phyloP scores from a whole-genome alignment of 2,113 vertebrate genomes.

The Pagrus major region DNA sequence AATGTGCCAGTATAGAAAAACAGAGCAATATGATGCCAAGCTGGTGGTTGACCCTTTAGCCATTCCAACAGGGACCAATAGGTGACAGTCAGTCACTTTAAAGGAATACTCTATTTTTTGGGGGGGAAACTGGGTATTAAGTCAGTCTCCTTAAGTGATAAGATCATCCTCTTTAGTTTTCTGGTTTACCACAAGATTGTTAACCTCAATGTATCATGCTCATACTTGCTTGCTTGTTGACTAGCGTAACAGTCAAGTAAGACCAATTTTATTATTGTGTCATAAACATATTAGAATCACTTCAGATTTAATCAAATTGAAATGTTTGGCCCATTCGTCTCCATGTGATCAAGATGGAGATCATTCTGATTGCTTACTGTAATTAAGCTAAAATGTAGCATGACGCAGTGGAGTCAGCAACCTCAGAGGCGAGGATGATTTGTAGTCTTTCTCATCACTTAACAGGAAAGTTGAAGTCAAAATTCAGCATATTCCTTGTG shows the following conservation, averaged over 20 bases:
- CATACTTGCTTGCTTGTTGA: neutral
- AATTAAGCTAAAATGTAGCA: neutral
- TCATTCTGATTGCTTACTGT: neutral
- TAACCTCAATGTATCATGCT: neutral
- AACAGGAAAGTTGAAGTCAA: conserved; percentile 12
- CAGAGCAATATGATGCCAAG: neutral
- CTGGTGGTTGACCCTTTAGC: conserved; percentile 28
- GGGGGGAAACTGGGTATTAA: neutral
- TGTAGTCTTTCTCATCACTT: conserved; percentile 47
- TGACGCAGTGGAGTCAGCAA: neutral
- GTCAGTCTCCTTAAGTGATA: conserved; percentile 31
- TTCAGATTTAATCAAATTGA: neutral
- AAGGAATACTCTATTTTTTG: conserved; percentile 38
- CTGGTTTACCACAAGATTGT: neutral
- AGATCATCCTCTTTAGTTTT: conserved; percentile 37
- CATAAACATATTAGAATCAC: neutral
- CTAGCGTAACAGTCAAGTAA: neutral
- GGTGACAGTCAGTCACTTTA: conserved; percentile 6
- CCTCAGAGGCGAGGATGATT: neutral
- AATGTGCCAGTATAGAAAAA: neutral
- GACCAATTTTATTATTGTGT: neutral
- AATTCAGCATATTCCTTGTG: conserved; percentile 42
- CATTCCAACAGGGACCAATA: conserved; percentile 33
- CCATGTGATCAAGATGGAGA: neutral
- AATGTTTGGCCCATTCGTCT: neutral